Evolutionary conservation across 2,888 invertebrate species (phyloP), one percentile per base, ranked within the genome.

Genomic region (Troides oblongomaculatus): DNA sequence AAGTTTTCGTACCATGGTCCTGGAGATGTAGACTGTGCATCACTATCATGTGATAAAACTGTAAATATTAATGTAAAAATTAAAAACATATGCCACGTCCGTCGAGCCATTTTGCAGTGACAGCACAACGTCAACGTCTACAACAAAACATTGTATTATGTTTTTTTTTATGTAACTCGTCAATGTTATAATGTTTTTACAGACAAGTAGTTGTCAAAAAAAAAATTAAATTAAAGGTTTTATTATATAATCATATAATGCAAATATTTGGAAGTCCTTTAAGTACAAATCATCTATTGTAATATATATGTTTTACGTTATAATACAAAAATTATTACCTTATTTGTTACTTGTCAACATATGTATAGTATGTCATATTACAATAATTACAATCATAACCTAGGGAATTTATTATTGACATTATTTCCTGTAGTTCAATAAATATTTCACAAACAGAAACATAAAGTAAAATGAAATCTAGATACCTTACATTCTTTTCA

Each of bases 1-100:
- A 97, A 88, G 76, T 95, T 95, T 86, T 97, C 97, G 85, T 97
- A 97, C 97, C 97, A 97, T 84, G 96, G 96, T 77, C 94, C 93
- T 56, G 94, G 93, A 18, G 94, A 85, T 74, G 94, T 81, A 8
- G 94, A 87, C 73, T 93, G 81, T 76, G 88, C 91, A 87, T 92
- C 89, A 53, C 90, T 89, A 66, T 86, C 90, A 57, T 88, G 84
- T 86, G 90, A 90, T 89, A 92, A 90, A 87, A 91, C 80, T 69
- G 90, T 90, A 90, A 92, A 91, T 88, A 92, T 82, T 81, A 89
- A 72, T 71, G 85, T 80, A 85, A 92, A 73, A 79, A 89, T 82
- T 76, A 86, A 87, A 86, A 90, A 87, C 85, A 88, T 81, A 85
- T 93, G 93, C 93, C 93, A 93, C 93, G 93, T 93, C 86, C 84